Evolutionary conservation across 2,888 invertebrate genomes (phyloP).

Genomic region (Luffia ferchaultella): DNA sequence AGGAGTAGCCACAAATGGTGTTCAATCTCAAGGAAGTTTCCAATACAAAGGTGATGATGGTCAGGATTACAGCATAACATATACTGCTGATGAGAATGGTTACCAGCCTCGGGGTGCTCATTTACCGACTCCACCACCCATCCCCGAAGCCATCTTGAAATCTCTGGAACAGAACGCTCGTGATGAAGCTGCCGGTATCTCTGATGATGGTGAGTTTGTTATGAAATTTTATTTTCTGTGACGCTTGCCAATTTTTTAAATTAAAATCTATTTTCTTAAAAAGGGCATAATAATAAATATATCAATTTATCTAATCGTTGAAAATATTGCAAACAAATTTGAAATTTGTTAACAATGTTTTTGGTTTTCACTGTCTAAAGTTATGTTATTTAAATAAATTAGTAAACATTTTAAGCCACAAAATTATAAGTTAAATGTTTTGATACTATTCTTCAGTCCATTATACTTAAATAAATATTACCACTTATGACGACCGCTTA

Average conservation of each 20-base stretch:
- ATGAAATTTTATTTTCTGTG: background rate
- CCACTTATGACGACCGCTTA: too few species aligned
- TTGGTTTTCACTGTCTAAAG: too few species aligned
- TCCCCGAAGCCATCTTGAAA: conserved; percentile 55
- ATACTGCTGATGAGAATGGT: conserved; percentile 60
- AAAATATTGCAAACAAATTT: too few species aligned
- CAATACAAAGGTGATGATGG: conserved; percentile 59
- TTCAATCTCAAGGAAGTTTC: conserved; percentile 57
- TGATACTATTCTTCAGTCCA: too few species aligned
- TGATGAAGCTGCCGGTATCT: conserved; percentile 56
- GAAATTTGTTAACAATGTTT: too few species aligned
- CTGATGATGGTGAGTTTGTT: conserved; percentile 49
- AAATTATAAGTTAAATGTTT: too few species aligned
- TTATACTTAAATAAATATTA: too few species aligned
- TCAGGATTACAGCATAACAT: conserved; percentile 56
- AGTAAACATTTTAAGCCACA: too few species aligned
- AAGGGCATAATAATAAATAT: too few species aligned
- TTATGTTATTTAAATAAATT: too few species aligned
- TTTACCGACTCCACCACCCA: conserved; percentile 55
- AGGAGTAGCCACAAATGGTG: conserved; percentile 54
- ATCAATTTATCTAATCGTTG: too few species aligned
- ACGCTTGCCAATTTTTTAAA: background rate
- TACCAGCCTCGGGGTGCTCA: conserved; percentile 54
- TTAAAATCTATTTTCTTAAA: too few species aligned
- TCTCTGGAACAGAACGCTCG: conserved; percentile 58